Conservation (phyloP, 2,888 invertebrate genomes). For the Melanostoma scalare region DNA sequence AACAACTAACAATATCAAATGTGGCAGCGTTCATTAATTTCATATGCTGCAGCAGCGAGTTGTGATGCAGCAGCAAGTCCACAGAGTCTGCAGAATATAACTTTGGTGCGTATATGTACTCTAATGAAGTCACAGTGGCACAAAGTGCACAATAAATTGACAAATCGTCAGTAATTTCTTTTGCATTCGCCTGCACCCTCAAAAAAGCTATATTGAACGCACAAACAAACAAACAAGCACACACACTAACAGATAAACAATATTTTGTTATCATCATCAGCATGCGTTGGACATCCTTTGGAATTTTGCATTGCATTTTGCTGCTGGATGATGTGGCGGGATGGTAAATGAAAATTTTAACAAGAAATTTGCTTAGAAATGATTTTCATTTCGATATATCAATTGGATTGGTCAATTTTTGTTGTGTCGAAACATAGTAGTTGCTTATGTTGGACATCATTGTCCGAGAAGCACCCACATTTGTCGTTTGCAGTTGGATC, state of each 20-base stretch:
- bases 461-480: conserved; percentile 38
- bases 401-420: conserved; percentile 61
- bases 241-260: too few relatives aligned
- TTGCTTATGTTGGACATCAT: not conserved
- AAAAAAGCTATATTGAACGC: conserved; percentile 32
- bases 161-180: conserved; percentile 67
- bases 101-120: conserved; percentile 41
- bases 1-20: conserved; percentile 74
- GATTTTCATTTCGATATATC: conserved; percentile 64
- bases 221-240: conserved; percentile 1
- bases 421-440: conserved; percentile 9
- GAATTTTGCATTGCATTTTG: too few relatives aligned
- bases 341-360: conserved; percentile 10
- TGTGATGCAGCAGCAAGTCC: conserved; percentile 7
- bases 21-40: conserved; percentile 79
- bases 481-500: conserved; percentile 9
- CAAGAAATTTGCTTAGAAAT: conserved; percentile 66
- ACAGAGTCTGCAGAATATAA: conserved; percentile 9
- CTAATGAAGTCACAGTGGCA: conserved; percentile 73
- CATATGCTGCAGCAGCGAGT: conserved; percentile 44
- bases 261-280: too few relatives aligned
- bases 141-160: conserved; percentile 71
- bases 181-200: conserved; percentile 49
- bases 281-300: too few relatives aligned
- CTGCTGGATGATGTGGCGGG: not conserved